phyloP scores from a whole-genome alignment of 2,113 vertebrate species.

The Clupea harengus region DNA sequence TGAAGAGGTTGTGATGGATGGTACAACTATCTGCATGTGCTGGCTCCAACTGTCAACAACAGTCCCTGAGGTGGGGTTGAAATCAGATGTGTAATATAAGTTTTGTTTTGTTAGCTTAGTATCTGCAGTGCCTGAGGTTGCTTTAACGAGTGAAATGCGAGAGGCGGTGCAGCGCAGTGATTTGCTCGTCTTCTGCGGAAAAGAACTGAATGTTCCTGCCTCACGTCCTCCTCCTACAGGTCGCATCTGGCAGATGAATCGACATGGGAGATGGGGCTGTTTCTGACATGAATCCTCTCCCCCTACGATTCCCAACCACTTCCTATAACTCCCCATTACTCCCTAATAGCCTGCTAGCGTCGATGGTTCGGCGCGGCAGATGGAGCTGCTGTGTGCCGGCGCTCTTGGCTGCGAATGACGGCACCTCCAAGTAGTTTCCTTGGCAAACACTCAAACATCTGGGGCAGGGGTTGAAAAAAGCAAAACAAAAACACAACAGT shows the following conservation, averaged over 20 bases:
- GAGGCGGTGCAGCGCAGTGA: conserved; percentile 48
- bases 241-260: conserved; percentile 69
- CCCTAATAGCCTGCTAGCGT: background rate
- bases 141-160: conserved; percentile 6
- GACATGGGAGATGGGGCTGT: conserved; percentile 42
- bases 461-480: conserved; percentile 49
- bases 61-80: background rate
- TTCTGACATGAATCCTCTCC: conserved; percentile 30
- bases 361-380: background rate
- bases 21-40: background rate
- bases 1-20: background rate
- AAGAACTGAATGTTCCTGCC: conserved; percentile 59
- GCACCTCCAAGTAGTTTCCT: conserved; percentile 25
- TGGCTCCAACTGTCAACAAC: background rate
- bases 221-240: conserved; percentile 47
- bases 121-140: background rate
- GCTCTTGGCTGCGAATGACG: background rate
- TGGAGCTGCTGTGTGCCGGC: background rate
- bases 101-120: conserved; percentile 5
- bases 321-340: conserved; percentile 11
- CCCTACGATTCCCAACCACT: conserved; percentile 12
- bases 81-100: background rate
- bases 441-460: conserved; percentile 54
- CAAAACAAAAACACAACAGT: conserved; percentile 43
- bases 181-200: conserved; percentile 38